Base-by-base conservation (phyloP, 2,797 vertebrate species). In the Leptoclinus maculatus region DNA sequence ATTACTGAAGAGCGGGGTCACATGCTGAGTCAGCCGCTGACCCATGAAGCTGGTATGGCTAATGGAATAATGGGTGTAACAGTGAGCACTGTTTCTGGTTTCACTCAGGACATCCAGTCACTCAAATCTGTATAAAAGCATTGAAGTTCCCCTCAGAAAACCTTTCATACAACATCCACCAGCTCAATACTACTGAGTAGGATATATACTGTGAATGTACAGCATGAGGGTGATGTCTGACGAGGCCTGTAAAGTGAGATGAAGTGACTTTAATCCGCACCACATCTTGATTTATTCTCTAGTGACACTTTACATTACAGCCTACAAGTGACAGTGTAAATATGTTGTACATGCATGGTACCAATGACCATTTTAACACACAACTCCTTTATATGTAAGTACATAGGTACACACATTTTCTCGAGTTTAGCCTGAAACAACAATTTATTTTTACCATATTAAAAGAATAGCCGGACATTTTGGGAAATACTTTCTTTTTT, bases 121-220 rank as follows among this genome's bases (percentile, higher is more conserved):
- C n/a, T 32, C 11, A 64, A n/a, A 66, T 21, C 41, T 49, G 64
- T 13, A 34, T 38, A 41, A 62, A 76, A 51, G 36, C 51, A 45
- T 13, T 45, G 32, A 54, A 56, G 2, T 71, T 59, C 25, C 25
- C 59, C 38, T 60, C 27, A 45, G 16, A 68, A 41, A 32, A 53
- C 32, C 7, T 41, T 51, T 74, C 17, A 39, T 38, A 7, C 3
- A 29, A 70, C 63, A 73, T 43, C 78, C 76, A 67, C 29, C 69
- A 36, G 59, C n/a, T 76, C 13, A 51, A 63, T 49, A 51, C 64
- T 71, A 65, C 51, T 41, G 23, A 39, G 14, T 17, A 54, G 65
- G 71, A 74, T 80, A 68, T 67, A 87, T 74, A 84, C 53, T 34
- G 74, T 88, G 82, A 76, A 82, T 85, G 82, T 80, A 75, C 80